Percentiles rank a stretch among this genome's conserved stretches.
Conservation (phyloP, 2,797 vertebrate genomes). For the Leptatherina wallacei region DNA sequence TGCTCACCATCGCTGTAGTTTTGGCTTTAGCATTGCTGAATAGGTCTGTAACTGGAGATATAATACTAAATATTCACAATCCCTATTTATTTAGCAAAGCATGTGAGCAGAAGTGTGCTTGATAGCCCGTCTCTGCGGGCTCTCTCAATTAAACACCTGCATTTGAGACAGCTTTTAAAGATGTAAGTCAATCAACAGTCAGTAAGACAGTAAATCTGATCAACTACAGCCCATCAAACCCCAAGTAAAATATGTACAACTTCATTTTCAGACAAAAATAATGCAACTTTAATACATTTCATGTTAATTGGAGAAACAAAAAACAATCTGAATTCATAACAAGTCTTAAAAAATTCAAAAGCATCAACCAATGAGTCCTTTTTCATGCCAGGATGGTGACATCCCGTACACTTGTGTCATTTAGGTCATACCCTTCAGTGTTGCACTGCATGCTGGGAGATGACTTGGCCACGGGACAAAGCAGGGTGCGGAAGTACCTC, state of each 20-base stretch:
- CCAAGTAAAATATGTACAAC: neutral
- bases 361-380: neutral
- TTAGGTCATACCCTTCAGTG: constrained; percentile 74
- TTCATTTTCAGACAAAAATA: neutral
- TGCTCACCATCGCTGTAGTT: constrained; percentile 48
- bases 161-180: constrained; percentile 10
- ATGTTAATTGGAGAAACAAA: neutral
- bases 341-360: constrained; percentile 3
- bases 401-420: constrained; percentile 55
- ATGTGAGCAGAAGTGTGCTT: neutral
- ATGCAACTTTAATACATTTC: constrained; percentile 3
- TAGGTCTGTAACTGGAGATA: neutral
- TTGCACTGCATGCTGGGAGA: constrained; percentile 61
- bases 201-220: neutral
- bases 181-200: neutral
- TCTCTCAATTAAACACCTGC: neutral
- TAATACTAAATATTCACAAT: neutral
- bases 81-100: neutral
- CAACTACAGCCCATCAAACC: neutral
- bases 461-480: constrained; percentile 68
- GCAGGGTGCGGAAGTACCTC: constrained; percentile 75
- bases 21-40: constrained; percentile 33
- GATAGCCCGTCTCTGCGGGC: neutral
- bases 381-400: constrained; percentile 56
- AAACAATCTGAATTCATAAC: neutral